Evolutionary conservation across 2,888 invertebrate genomes (phyloP).

Genomic region (Resseliella maxima): DNA sequence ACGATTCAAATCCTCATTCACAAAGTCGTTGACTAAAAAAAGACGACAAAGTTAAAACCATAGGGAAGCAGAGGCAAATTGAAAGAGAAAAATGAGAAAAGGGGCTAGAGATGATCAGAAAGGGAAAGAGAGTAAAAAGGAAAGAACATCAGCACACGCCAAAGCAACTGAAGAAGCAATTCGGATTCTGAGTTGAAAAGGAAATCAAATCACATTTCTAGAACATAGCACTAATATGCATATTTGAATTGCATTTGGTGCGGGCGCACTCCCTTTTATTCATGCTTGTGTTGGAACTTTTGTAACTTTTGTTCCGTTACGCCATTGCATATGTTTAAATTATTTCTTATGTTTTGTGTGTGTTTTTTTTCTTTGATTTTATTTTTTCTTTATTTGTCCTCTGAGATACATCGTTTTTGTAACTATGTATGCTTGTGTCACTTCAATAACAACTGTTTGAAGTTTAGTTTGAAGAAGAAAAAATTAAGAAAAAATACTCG

Average conservation of each 20-base stretch:
- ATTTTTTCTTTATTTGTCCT: not conserved
- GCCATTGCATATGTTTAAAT: not conserved
- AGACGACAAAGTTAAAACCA: too few relatives aligned
- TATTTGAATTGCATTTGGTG: not conserved
- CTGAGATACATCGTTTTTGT: not conserved
- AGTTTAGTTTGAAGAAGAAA: too few relatives aligned
- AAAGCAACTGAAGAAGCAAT: not conserved
- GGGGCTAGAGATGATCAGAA: too few relatives aligned
- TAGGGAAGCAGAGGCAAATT: too few relatives aligned
- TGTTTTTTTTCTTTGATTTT: not conserved
- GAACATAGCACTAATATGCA: not conserved
- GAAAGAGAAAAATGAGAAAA: too few relatives aligned
- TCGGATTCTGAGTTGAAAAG: not conserved
- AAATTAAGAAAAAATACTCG: not conserved
- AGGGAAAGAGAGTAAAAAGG: too few relatives aligned
- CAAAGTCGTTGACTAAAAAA: too few relatives aligned
- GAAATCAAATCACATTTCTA: conserved; percentile 1
- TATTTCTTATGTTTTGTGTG: not conserved
- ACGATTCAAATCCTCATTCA: too few relatives aligned
- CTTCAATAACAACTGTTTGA: not conserved
- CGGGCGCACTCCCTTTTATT: not conserved
- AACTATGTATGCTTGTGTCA: too few relatives aligned
- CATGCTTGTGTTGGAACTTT: not conserved
- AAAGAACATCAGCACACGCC: not conserved
- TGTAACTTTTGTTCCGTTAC: too few relatives aligned